Evolutionary conservation across 2,113 vertebrate genomes (phyloP).

Genomic region (Chaenocephalus aceratus): DNA sequence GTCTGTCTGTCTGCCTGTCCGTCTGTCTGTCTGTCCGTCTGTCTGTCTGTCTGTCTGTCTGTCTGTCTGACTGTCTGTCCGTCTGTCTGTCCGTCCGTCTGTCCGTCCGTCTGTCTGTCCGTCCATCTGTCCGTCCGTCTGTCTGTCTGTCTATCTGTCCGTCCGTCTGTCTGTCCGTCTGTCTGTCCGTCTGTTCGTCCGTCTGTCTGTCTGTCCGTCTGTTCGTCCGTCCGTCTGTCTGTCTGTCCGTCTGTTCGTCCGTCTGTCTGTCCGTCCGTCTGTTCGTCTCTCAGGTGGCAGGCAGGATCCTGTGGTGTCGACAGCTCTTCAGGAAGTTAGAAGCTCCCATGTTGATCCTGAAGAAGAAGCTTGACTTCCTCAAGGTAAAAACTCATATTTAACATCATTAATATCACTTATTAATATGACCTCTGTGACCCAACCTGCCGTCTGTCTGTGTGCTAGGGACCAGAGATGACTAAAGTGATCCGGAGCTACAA

Average conservation of each 20-base stretch:
- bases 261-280: neutral
- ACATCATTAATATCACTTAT: neutral
- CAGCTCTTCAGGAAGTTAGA: conserved; percentile 88
- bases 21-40: too few species aligned
- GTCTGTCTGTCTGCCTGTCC: too few species aligned
- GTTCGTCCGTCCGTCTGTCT: neutral
- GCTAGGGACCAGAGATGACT: conserved; percentile 83
- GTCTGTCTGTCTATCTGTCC: too few species aligned
- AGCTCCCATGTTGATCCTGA: conserved; percentile 86
- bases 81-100: too few species aligned
- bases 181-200: too few species aligned
- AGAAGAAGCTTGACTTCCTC: conserved; percentile 81
- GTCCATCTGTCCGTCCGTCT: too few species aligned
- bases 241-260: too few species aligned
- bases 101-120: too few species aligned
- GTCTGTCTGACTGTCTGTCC: too few species aligned
- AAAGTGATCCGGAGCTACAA: conserved; percentile 85
- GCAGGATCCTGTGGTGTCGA: conserved; percentile 88
- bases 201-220: too few species aligned
- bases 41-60: too few species aligned
- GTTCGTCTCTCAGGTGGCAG: conserved; percentile 79
- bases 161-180: too few species aligned
- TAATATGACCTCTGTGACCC: neutral
- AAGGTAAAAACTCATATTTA: conserved; percentile 72
- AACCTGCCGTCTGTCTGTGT: neutral